Evolutionary conservation across 2,888 invertebrate genomes (phyloP).

Genomic region (Norana najaformis): DNA sequence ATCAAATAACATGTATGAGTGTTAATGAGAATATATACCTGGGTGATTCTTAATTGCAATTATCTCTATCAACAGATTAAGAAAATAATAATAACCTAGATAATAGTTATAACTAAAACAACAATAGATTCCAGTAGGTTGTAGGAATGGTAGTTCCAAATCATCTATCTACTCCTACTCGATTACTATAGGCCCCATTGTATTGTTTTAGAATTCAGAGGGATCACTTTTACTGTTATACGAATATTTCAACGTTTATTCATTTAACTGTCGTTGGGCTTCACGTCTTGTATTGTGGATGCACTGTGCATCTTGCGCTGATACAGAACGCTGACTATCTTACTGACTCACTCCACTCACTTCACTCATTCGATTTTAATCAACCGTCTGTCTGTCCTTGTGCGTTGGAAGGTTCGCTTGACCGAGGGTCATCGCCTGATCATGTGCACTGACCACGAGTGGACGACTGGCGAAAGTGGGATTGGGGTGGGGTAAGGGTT

Average conservation of each 20-base stretch:
- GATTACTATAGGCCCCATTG: too few species aligned
- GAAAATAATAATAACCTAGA: too few species aligned
- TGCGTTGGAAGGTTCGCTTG: neutral
- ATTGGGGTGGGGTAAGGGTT: neutral
- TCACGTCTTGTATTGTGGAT: too few species aligned
- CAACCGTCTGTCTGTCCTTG: neutral
- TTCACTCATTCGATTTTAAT: neutral
- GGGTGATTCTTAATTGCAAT: neutral
- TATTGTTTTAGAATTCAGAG: too few species aligned
- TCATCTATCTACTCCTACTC: too few species aligned
- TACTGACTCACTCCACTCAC: slow-evolving; percentile 22
- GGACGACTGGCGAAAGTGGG: neutral
- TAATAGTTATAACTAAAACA: too few species aligned
- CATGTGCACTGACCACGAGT: neutral
- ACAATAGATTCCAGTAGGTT: too few species aligned
- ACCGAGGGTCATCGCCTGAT: neutral
- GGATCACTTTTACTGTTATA: too few species aligned
- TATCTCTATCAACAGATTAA: neutral
- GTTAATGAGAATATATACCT: neutral
- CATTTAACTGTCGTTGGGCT: too few species aligned
- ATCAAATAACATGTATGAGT: too few species aligned
- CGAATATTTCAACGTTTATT: too few species aligned
- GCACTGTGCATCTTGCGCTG: neutral
- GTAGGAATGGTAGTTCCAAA: too few species aligned
- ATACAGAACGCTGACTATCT: slow-evolving; percentile 10